phyloP scores from a whole-genome alignment of 2,113 vertebrate species.

The Cyrtonyx montezumae region DNA sequence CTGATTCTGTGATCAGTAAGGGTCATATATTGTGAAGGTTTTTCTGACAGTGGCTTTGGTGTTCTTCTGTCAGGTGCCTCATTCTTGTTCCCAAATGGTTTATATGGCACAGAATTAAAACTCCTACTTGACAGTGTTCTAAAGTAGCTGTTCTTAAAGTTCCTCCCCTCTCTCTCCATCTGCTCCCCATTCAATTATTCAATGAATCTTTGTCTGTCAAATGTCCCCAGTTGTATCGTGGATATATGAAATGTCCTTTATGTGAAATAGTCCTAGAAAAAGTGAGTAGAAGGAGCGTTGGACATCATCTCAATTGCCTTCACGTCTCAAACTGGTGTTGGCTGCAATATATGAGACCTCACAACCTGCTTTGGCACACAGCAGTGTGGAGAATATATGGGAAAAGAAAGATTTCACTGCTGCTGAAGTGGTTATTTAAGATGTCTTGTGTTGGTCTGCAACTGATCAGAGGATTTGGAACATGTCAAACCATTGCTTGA shows the following conservation, averaged over 20 bases:
- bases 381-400: not conserved
- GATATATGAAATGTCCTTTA: not conserved
- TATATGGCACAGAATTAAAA: not conserved
- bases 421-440: not conserved
- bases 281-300: not conserved
- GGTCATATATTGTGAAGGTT: not conserved
- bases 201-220: not conserved
- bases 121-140: not conserved
- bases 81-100: not conserved
- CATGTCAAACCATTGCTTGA: not conserved
- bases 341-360: not conserved
- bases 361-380: not conserved
- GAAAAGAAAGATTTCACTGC: not conserved
- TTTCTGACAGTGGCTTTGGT: not conserved
- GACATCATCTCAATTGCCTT: not conserved
- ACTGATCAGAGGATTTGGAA: not conserved
- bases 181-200: not conserved
- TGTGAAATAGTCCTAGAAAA: not conserved
- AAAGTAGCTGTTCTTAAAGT: not conserved
- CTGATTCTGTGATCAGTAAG: not conserved
- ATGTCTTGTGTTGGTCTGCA: not conserved
- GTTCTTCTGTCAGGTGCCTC: not conserved
- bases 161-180: not conserved
- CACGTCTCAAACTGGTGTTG: not conserved
- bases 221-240: not conserved